These are phyloP conservation scores for Alligator sinensis DNA, from an alignment of 2,113 vertebrate species.

Conservation along the genomic window DNA sequence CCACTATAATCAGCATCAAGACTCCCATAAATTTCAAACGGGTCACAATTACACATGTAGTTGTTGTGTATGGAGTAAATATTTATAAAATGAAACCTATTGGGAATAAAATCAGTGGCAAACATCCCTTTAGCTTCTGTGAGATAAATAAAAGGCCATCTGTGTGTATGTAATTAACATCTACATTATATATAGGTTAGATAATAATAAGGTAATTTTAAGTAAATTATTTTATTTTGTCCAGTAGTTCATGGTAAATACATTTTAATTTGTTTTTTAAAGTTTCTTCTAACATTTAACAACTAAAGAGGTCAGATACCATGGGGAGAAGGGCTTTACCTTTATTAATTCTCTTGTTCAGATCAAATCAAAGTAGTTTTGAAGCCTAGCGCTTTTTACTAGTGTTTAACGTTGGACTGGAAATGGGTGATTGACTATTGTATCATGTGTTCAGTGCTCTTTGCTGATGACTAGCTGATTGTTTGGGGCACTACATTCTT, in stretches of 20 bases:
- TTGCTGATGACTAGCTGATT: background rate
- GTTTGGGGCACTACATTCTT: background rate
- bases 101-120: background rate
- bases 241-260: background rate
- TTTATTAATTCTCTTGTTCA: background rate
- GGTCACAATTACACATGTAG: background rate
- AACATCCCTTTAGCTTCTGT: background rate
- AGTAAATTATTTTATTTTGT: background rate
- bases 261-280: background rate
- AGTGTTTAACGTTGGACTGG: background rate
- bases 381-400: background rate
- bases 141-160: background rate
- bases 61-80: background rate
- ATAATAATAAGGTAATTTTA: background rate
- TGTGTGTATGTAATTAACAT: accelerated
- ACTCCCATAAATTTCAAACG: background rate
- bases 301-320: background rate
- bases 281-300: background rate
- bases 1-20: background rate
- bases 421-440: background rate
- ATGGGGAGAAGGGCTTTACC: background rate
- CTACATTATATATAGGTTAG: background rate
- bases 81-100: background rate
- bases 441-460: background rate
- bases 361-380: background rate